A percentile compares a stretch with the other conserved stretches of the same genome.
Evolutionary conservation across 2,888 invertebrate species (phyloP).

Genomic region (Crocallis elinguaria): DNA sequence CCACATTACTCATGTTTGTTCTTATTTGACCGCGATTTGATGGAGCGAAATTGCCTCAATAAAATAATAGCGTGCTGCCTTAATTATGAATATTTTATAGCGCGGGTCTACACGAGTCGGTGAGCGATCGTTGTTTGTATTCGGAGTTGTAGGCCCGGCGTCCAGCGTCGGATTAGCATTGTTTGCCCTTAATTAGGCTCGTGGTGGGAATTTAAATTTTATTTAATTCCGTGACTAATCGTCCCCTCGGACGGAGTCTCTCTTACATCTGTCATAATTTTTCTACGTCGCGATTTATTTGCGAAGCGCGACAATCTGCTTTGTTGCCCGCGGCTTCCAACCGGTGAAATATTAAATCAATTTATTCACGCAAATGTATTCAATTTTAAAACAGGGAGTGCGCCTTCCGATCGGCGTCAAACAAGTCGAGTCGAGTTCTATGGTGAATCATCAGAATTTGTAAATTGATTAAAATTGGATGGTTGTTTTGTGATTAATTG

Average conservation of each 20-base stretch:
- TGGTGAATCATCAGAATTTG: constrained; percentile 64
- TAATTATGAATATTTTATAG: constrained; percentile 62
- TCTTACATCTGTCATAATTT: constrained; percentile 81
- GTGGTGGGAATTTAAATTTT: constrained; percentile 67
- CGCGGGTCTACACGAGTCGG: constrained; percentile 38
- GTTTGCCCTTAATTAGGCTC: constrained; percentile 70
- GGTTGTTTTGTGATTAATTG: constrained; percentile 62
- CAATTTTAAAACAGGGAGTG: constrained; percentile 53
- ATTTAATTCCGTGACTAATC: constrained; percentile 79
- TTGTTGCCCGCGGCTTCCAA: constrained; percentile 61
- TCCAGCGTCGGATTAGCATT: constrained; percentile 60
- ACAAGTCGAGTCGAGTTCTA: constrained; percentile 43
- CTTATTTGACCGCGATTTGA: constrained; percentile 79
- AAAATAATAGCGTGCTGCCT: constrained; percentile 67
- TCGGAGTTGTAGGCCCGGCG: constrained; percentile 47
- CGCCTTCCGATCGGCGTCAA: constrained; percentile 57
- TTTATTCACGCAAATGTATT: constrained; percentile 62
- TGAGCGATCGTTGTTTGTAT: constrained; percentile 57
- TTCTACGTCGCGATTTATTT: constrained; percentile 82
- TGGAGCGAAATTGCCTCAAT: constrained; percentile 73
- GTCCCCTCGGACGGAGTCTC: constrained; percentile 55
- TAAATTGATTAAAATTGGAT: constrained; percentile 66
- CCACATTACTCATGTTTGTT: constrained; percentile 81
- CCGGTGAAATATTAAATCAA: constrained; percentile 65
- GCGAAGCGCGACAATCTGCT: constrained; percentile 75